These are phyloP conservation scores for Hiodon tergisus DNA, from an alignment of 2,113 vertebrate species.

Conservation along the genomic window DNA sequence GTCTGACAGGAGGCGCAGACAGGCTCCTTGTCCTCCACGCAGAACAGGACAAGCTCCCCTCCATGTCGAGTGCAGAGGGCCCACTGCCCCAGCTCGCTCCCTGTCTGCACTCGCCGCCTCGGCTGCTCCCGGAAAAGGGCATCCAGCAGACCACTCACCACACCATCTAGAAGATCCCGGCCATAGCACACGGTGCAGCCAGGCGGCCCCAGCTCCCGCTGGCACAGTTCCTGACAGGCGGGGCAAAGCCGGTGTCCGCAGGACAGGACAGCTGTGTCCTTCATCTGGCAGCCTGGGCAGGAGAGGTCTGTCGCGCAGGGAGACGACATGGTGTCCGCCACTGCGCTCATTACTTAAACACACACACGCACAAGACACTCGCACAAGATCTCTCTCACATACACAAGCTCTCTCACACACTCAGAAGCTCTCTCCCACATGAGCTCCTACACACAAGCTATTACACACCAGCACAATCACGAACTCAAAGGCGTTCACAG, in stretches of 20 bases:
- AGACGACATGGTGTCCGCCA: background rate
- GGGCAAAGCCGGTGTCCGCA: constrained; percentile 47
- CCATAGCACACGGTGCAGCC: constrained; percentile 46
- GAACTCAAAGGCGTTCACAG: background rate
- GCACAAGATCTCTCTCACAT: background rate
- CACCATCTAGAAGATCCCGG: constrained; percentile 36
- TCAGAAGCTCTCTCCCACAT: background rate
- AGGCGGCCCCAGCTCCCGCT: constrained; percentile 34
- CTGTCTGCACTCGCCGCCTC: constrained; percentile 7
- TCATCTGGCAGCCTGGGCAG: constrained; percentile 42
- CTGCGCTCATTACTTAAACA: background rate
- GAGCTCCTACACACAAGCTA: background rate
- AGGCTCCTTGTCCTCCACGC: constrained; percentile 41
- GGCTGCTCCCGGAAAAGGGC: constrained; percentile 41
- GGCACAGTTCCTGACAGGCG: constrained; percentile 38
- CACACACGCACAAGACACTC: background rate
- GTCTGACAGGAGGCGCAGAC: constrained; percentile 38
- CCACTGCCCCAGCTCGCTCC: background rate
- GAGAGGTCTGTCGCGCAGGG: background rate
- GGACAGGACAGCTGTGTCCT: constrained; percentile 31
- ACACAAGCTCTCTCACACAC: too few species aligned
- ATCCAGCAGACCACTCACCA: constrained; percentile 39
- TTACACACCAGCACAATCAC: too few species aligned
- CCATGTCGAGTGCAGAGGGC: constrained; percentile 34
- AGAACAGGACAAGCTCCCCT: constrained; percentile 35